Percentiles rank a stretch among this genome's conserved stretches.
Conservation (phyloP, 2,113 vertebrate species). For the Pseudopodoces humilis region DNA sequence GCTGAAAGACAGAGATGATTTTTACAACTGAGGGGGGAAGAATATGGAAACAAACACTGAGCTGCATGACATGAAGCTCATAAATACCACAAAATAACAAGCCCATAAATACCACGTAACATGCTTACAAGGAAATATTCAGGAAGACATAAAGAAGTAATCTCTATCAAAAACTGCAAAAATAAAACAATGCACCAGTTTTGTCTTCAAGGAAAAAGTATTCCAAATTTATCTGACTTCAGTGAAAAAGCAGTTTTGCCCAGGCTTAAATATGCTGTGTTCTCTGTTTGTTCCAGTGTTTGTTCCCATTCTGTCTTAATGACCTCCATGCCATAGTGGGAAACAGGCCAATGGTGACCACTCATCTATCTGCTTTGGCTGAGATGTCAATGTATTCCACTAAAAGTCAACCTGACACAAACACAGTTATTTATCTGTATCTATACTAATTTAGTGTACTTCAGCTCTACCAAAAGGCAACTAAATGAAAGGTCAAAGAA, state of each 20-base stretch:
- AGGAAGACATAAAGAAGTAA: not conserved
- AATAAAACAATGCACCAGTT: not conserved
- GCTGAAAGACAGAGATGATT: rapidly evolving
- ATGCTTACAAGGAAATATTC: not conserved
- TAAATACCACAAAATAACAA: not conserved
- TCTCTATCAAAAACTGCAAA: not conserved
- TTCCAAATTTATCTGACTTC: not conserved
- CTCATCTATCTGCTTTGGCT: not conserved
- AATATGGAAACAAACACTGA: not conserved
- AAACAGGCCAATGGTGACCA: not conserved
- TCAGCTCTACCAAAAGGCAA: not conserved
- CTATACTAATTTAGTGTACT: not conserved
- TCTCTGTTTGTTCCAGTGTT: not conserved
- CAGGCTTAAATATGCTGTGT: not conserved
- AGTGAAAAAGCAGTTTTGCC: not conserved
- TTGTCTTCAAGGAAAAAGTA: not conserved
- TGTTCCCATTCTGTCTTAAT: not conserved
- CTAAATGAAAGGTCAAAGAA: not conserved
- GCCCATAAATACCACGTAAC: not conserved
- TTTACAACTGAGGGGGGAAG: not conserved
- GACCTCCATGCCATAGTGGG: not conserved
- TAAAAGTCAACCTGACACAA: not conserved
- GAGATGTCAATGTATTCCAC: rapidly evolving
- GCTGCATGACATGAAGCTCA: not conserved
- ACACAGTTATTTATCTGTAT: not conserved